A percentile compares a stretch with the other conserved stretches of the same genome.
Conservation (phyloP, 2,888 invertebrate species). For the Oscheius sp. region DNA sequence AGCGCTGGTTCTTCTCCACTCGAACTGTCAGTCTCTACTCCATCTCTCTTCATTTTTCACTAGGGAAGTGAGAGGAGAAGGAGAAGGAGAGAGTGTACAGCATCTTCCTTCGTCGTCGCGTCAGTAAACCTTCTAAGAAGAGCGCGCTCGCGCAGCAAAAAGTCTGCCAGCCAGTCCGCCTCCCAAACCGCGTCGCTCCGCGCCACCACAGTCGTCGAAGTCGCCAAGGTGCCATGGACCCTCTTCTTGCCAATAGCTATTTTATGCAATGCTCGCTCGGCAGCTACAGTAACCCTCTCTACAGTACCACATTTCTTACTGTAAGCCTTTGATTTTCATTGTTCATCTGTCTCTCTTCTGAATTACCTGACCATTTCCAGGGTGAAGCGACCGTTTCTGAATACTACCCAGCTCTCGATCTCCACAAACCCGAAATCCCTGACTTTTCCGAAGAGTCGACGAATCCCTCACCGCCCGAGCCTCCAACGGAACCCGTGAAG, state of each 20-base stretch:
- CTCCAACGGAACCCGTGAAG: constrained; percentile 11
- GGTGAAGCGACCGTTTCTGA: constrained; percentile 28
- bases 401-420: constrained; percentile 26
- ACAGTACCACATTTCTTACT: constrained; percentile 11
- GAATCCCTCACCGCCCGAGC: constrained; percentile 14
- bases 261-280: not conserved
- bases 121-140: constrained; percentile 38
- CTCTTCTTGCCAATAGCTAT: constrained; percentile 26
- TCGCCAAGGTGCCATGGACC: constrained; percentile 8
- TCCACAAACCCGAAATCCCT: constrained; percentile 3
- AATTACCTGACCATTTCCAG: constrained; percentile 7
- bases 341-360: not conserved
- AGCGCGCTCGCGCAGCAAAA: constrained; percentile 16
- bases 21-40: not conserved
- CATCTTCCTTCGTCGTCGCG: constrained; percentile 1
- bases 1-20: too few species aligned
- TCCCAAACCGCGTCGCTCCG: constrained; percentile 1
- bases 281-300: constrained; percentile 25
- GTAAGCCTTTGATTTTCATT: not conserved
- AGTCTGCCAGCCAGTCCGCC: constrained; percentile 35
- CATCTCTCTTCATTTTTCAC: constrained; percentile 31
- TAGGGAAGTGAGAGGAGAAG: not conserved
- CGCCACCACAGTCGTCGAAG: constrained; percentile 6
- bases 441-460: constrained; percentile 13
- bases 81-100: constrained; percentile 11